Conservation (phyloP, 2,797 vertebrate species). For the Poeciliopsis turneri region DNA sequence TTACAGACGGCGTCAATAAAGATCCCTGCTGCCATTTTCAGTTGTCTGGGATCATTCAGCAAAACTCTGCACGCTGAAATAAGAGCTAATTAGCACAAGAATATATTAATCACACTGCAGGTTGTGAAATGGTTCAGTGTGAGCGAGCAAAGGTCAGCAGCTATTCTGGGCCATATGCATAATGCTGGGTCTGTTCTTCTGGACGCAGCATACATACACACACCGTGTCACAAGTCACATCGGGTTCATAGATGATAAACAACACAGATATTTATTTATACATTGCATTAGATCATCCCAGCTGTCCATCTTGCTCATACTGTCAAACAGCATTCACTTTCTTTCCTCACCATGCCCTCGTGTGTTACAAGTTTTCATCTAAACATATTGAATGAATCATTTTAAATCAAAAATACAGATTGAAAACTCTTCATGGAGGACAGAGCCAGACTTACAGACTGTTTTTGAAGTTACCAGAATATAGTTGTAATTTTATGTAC, state of each 20-base stretch:
- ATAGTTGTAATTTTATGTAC: neutral
- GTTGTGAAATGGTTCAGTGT: constrained; percentile 66
- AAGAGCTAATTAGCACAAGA: constrained; percentile 40
- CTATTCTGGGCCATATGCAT: constrained; percentile 64
- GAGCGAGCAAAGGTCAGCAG: constrained; percentile 67
- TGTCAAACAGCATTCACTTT: neutral
- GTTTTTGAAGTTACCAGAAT: neutral
- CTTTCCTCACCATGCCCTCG: neutral
- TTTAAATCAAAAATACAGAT: neutral
- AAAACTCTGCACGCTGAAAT: constrained; percentile 47
- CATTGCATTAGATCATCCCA: constrained; percentile 16
- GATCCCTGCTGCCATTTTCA: constrained; percentile 7
- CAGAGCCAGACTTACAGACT: neutral
- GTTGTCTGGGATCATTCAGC: constrained; percentile 23
- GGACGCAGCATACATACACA: constrained; percentile 29
- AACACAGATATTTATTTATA: constrained; percentile 32
- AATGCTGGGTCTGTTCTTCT: constrained; percentile 47
- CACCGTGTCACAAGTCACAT: constrained; percentile 31
- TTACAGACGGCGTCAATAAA: constrained; percentile 29
- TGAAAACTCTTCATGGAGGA: neutral
- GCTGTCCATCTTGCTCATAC: constrained; percentile 9
- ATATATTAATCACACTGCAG: constrained; percentile 52
- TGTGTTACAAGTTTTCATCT: neutral
- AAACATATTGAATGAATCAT: neutral
- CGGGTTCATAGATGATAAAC: constrained; percentile 28